Conservation (phyloP, 2,113 vertebrate genomes). For the Lagopus leucura region DNA sequence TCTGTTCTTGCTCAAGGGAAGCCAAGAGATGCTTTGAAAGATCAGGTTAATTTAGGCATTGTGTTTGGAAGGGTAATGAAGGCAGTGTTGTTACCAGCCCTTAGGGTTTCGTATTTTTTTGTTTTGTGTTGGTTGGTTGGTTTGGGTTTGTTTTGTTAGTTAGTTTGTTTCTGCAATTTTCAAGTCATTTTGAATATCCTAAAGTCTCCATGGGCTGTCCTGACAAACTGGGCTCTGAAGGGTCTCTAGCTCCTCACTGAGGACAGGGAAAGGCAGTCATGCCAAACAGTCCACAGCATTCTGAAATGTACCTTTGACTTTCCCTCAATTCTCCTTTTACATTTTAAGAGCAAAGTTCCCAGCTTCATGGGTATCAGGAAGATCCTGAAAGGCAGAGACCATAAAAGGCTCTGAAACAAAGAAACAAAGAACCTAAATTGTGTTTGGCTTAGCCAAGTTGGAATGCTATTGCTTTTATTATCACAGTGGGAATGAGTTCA, state of each 20-base stretch:
- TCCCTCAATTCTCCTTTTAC: neutral
- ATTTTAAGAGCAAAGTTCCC: neutral
- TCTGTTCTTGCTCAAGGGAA: neutral
- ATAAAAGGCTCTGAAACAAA: neutral
- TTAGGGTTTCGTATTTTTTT: neutral
- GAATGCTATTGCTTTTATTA: neutral
- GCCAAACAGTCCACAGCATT: neutral
- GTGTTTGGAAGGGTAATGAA: neutral
- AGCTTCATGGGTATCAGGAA: neutral
- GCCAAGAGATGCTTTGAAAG: neutral
- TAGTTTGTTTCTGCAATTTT: neutral
- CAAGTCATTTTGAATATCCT: neutral
- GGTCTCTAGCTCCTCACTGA: rapidly evolving
- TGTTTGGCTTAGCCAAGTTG: neutral
- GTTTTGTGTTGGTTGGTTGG: neutral
- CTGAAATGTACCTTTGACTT: neutral
- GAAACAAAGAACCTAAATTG: neutral
- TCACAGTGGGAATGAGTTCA: neutral
- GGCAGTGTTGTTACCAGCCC: neutral
- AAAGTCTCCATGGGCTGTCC: neutral
- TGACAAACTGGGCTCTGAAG: neutral
- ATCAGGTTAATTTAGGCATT: neutral
- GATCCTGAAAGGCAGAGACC: neutral
- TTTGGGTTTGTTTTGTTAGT: rapidly evolving
- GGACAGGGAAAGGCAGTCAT: neutral